Evolutionary conservation across 2,113 vertebrate species (phyloP), one percentile per base, ranked within the genome.

Genomic region (Ancistrus triradiatus): DNA sequence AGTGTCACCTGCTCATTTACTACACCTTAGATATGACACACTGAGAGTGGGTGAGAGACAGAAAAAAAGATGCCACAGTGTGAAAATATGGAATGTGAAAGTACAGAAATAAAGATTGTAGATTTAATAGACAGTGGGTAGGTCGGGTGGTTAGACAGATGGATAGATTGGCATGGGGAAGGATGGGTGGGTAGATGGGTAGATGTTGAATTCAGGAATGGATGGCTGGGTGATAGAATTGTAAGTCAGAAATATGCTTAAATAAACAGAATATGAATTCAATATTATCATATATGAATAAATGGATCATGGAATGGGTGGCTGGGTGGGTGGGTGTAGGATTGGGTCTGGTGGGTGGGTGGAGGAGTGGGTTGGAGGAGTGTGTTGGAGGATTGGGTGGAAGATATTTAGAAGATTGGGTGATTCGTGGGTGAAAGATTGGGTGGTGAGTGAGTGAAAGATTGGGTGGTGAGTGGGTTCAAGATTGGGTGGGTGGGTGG

Each of bases 21-120:
- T 46, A 59, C 40, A 46, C 27, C 28, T 60, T 47, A 15, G 9
- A 48, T n/a, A 15, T 24, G 7, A 37, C 43, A 60, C 31, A 48
- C 14, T 7, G 21, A 22, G 22, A n/a, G 46, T 50, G 15, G 59
- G 33, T 27, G 59, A 61, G 24, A 51, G 24, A 8, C 19, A 42
- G 15, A 11, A 31, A 25, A 27, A 1, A 59, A 44, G 10, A 44
- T 3, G n/a, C 4, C 19, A 15, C 21, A 31, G 33, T 14, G 37
- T 3, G 14, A 7, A 60, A 15, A 11, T 19, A n/a, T n/a, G n/a
- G n/a, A n/a, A n/a, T n/a, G n/a, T n/a, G n/a, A n/a, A n/a, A n/a
- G n/a, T n/a, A n/a, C n/a, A n/a, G n/a, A 3, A 27, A n/a, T 27
- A 6, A 38, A 10, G 10, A 27, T 15, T 2, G 1, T 10, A n/a